These are phyloP conservation scores for Porites evermanni DNA, from an alignment of 92 coral and sea anemone genomes.

Conservation along the genomic window DNA sequence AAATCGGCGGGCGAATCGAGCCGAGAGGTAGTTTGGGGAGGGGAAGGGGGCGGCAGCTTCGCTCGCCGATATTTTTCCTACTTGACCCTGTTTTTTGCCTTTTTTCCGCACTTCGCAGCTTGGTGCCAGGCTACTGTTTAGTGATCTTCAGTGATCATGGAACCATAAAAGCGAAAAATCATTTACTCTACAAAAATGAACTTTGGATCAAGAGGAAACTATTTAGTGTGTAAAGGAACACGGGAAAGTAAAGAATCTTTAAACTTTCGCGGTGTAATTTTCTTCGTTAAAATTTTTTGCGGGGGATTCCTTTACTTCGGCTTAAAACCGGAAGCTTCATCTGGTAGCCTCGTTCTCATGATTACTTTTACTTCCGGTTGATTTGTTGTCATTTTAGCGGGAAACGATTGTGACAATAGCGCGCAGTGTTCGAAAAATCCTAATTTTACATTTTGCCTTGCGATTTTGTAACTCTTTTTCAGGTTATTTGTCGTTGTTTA, in stretches of 20 bases:
- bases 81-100: too few species aligned
- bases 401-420: conserved; percentile 34
- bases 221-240: background rate
- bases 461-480: background rate
- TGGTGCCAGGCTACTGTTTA: background rate
- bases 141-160: background rate
- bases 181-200: background rate
- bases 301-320: conserved; percentile 48
- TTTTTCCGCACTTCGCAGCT: too few species aligned
- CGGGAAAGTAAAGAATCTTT: background rate
- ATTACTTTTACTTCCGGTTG: conserved; percentile 20
- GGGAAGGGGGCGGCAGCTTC: too few species aligned
- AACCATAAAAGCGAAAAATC: background rate
- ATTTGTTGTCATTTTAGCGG: conserved; percentile 58
- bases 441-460: background rate
- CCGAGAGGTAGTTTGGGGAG: too few species aligned
- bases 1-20: background rate
- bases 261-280: background rate
- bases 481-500: background rate
- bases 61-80: too few species aligned
- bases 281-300: background rate
- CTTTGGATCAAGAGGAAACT: background rate
- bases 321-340: conserved; percentile 28
- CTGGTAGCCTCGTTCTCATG: conserved; percentile 18
- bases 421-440: conserved; percentile 17